Evolutionary conservation across 2,888 invertebrate genomes (phyloP).

Genomic region (Leptothorax acervorum): DNA sequence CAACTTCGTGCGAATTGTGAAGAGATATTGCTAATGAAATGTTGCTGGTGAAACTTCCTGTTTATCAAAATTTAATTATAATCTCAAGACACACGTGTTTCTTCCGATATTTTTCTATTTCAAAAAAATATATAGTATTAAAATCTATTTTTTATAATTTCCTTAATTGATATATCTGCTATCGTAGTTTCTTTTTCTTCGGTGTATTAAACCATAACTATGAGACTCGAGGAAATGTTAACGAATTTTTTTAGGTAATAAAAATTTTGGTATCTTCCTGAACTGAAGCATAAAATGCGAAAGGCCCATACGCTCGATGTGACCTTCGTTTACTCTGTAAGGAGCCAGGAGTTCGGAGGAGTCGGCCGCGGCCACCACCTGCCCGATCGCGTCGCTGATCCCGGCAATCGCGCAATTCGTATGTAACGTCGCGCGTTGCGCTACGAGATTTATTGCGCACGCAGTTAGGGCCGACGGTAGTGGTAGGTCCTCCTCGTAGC

Average conservation of each 20-base stretch:
- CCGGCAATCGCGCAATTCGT: conserved; percentile 60
- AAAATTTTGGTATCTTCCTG: not conserved
- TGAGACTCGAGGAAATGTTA: not conserved
- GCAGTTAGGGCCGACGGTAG: conserved; percentile 56
- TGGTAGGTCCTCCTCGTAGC: conserved; percentile 75
- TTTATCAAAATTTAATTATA: not conserved
- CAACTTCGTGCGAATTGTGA: not conserved
- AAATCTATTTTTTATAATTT: not conserved
- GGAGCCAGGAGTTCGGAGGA: conserved; percentile 31
- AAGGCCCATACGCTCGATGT: conserved; percentile 24
- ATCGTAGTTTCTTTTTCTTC: not conserved
- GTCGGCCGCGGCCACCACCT: conserved; percentile 57
- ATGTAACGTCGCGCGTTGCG: conserved; percentile 57
- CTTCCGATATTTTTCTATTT: not conserved
- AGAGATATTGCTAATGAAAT: not conserved
- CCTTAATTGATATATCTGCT: not conserved
- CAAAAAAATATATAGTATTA: not conserved
- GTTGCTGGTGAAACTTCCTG: no score
- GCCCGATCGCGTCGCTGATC: conserved; percentile 42
- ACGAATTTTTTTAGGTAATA: not conserved
- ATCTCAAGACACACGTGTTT: not conserved
- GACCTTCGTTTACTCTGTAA: conserved; percentile 33
- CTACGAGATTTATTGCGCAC: conserved; percentile 70
- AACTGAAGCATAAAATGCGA: not conserved
- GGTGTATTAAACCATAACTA: no score